Evolutionary conservation across 2,113 vertebrate species (phyloP).

Genomic region (Mastomys coucha): DNA sequence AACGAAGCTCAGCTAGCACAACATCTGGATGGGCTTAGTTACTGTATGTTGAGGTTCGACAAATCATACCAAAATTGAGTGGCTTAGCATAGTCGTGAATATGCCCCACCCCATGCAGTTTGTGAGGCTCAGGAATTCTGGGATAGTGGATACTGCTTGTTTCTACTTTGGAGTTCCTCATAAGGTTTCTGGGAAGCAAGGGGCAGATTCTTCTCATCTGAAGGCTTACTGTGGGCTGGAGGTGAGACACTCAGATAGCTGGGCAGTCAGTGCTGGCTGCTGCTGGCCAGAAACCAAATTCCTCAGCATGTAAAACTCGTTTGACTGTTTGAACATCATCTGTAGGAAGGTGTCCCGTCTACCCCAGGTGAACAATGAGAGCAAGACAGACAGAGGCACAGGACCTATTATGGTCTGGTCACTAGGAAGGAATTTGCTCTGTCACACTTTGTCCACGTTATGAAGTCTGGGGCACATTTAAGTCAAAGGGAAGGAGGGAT

Average conservation of each 20-base stretch:
- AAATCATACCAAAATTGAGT: neutral
- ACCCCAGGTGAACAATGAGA: neutral
- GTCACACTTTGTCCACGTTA: slow-evolving; percentile 2
- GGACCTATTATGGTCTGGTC: neutral
- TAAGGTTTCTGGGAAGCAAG: neutral
- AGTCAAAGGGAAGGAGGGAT: neutral
- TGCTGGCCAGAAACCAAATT: neutral
- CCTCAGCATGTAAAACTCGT: rapidly evolving
- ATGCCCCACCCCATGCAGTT: neutral
- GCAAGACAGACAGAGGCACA: neutral
- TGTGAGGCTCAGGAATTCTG: neutral
- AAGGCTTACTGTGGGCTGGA: neutral
- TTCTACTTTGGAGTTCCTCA: neutral
- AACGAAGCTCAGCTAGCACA: neutral
- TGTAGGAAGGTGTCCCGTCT: neutral
- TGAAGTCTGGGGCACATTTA: neutral
- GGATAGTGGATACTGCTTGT: neutral
- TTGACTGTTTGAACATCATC: neutral
- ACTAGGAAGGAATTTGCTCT: neutral
- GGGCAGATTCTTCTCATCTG: neutral
- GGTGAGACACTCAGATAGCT: neutral
- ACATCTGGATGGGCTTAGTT: neutral
- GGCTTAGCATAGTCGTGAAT: neutral
- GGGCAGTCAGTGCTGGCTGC: neutral
- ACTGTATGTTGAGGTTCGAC: neutral